Base-by-base conservation (phyloP, 2,797 vertebrate genomes). In the Lagocephalus sceleratus region DNA sequence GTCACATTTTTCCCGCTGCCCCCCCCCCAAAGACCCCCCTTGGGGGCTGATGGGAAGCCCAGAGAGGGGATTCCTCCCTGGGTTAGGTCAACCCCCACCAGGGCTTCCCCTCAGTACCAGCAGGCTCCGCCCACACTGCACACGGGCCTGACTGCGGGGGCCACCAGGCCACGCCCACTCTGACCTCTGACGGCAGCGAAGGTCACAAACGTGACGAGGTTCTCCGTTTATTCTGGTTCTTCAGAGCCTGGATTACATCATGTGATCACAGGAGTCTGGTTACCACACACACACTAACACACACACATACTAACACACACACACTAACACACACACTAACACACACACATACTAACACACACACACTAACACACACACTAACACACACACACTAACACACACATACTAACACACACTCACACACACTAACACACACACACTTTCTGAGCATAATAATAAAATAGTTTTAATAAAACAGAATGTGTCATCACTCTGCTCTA, bases 31-130 rank as follows among this genome's bases (percentile, higher is more conserved):
- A 67, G 73, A 83, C 85, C 82, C 14, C 46, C 25, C 39, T 60
- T 40, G 21, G 52, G 91, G 92, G 78, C 89, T 89, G 85, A 91
- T 89, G 88, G 94, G 93, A 76, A 87, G 91, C 20, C 89, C 89
- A 68, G 91, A 85, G 75, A 83, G 89, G 91, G 93, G 89, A 87
- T 91, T 71, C 78, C 80, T 76, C 74, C 64, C 79, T 79, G 61
- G 63, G 78, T 79, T 75, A 74, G 73, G 78, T 23, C 71, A 79
- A 76, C 64, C 67, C 57, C 42, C 26, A 5, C 7, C 22, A 70
- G 62, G 76, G 76, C 32, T 71, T 73, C 63, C 76, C 75, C 58
- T 46, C 29, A 0, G 5, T 39, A 17, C 29, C 42, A 40, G 22
- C 2, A 11, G 15, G 17, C 54, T 22, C 64, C 55, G 12, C 74